Percentiles rank a stretch among this genome's conserved stretches.
These are phyloP conservation scores for Callinectes sapidus DNA, from an alignment of 2,888 invertebrate species.

Conservation along the genomic window DNA sequence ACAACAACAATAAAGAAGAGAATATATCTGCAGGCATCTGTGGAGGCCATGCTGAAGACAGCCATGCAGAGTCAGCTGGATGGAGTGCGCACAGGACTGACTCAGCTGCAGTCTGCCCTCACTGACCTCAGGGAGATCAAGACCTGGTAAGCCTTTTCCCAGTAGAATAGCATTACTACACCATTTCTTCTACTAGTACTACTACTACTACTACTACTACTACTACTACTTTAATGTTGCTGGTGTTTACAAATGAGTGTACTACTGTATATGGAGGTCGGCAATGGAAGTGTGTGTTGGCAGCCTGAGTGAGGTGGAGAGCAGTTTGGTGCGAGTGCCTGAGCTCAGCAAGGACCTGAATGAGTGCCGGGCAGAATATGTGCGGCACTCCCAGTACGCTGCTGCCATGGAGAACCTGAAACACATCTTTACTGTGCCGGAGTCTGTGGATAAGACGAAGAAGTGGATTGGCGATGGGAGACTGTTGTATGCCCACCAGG, in stretches of 20 bases:
- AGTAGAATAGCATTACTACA: background rate
- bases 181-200: background rate
- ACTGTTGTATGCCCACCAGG: conserved; percentile 93
- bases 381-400: conserved; percentile 95
- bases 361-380: conserved; percentile 93
- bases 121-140: conserved; percentile 85
- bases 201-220: too few relatives aligned
- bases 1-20: conserved; percentile 23
- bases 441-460: conserved; percentile 91
- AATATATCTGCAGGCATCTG: conserved; percentile 78
- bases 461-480: conserved; percentile 96
- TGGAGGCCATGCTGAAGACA: conserved; percentile 96
- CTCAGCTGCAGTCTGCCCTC: conserved; percentile 89
- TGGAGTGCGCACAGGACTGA: conserved; percentile 94
- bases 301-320: conserved; percentile 87
- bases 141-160: conserved; percentile 79
- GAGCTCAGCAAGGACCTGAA: conserved; percentile 87
- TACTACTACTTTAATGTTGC: too few relatives aligned
- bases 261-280: background rate
- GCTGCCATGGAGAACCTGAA: conserved; percentile 98
- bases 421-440: conserved; percentile 87
- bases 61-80: conserved; percentile 98
- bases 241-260: background rate
- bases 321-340: conserved; percentile 85
- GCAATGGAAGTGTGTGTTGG: background rate